Conservation (phyloP, 1,140 invertebrate genomes). For the Gyrodactylus salaris region DNA sequence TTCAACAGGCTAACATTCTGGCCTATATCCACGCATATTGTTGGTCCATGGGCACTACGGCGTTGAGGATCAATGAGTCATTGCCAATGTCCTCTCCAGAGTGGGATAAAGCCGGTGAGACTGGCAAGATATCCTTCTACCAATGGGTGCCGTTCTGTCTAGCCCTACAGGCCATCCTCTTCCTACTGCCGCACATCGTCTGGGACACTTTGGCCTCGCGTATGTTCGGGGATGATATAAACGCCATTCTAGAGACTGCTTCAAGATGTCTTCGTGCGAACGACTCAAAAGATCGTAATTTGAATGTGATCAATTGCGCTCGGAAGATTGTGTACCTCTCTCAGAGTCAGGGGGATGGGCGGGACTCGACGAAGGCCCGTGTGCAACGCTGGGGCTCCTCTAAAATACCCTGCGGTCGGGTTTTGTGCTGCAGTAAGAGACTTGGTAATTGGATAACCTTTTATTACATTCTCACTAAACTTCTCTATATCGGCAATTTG, state of each 20-base stretch:
- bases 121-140: neutral
- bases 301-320: neutral
- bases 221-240: neutral
- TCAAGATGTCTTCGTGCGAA: neutral
- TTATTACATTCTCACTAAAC: slow-evolving; percentile 15
- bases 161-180: neutral
- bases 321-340: neutral
- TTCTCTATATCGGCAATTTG: slow-evolving; percentile 13
- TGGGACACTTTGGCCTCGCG: neutral
- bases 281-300: neutral
- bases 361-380: neutral
- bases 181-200: neutral
- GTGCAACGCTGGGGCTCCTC: neutral
- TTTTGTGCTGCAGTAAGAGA: slow-evolving; percentile 10
- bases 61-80: neutral
- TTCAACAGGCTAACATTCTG: neutral
- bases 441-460: slow-evolving; percentile 14
- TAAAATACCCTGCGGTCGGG: neutral
- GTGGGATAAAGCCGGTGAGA: neutral
- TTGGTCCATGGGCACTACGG: neutral
- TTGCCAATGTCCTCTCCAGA: neutral
- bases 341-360: neutral
- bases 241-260: neutral
- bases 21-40: slow-evolving; percentile 1
- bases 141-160: slow-evolving; percentile 5